Evolutionary conservation across 2,797 vertebrate genomes (phyloP), one percentile per base, ranked within the genome.

Genomic region (Hoplostethus mediterraneus): DNA sequence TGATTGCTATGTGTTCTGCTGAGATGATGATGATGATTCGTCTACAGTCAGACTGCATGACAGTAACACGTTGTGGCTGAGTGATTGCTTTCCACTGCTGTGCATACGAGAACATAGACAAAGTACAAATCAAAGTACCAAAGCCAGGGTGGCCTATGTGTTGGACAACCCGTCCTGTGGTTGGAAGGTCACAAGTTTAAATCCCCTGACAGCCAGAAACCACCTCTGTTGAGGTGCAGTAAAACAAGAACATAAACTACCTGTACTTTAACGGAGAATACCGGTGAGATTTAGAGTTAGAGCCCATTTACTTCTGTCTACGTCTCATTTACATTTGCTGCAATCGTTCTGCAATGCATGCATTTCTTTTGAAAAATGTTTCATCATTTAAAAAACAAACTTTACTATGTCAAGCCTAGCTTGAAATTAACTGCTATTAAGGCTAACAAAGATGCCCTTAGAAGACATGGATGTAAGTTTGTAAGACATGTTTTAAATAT

Each of bases 241-340:
- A 57, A 71, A 80, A 51, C 36, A 3, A 3, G 45, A 82, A 53
- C 21, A 63, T 42, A 42, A 42, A 42, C 67, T 75, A 82, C 63
- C 74, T 71, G 38, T 42, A 70, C 12, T 73, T 33, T 25, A 64
- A 59, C 76, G 76, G 49, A 59, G 42, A 40, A 42, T 56, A 2
- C 69, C 4, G 21, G 52, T 51, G 68, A 79, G 65, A 31, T 55
- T 63, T 67, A 67, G 58, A 87, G 78, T 89, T 80, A 89, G 67
- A 68, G 73, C 67, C 55, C 64, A 70, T 81, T 74, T 63, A 72
- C 61, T 63, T 63, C 13, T 82, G 77, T 77, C 80, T 86, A 69
- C 25, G 30, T 44, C 28, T 9, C 60, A 67, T 17, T 85, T 52
- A 72, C 79, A 81, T 89, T 38, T 85, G 80, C 28, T 2, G 28